Conservation (phyloP, 2,888 invertebrate genomes). For the Lapara coniferarum region DNA sequence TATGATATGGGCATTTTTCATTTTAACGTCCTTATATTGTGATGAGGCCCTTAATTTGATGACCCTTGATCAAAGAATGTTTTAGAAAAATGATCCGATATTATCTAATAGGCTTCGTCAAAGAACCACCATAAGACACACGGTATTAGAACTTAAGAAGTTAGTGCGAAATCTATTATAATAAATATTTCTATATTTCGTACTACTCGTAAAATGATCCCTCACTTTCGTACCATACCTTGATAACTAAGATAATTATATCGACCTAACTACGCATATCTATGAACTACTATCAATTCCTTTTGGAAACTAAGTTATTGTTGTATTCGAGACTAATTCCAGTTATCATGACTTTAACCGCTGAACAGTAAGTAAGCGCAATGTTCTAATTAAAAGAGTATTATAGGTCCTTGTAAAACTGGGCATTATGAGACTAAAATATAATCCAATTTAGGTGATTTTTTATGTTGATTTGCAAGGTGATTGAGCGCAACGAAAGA, state of each 20-base stretch:
- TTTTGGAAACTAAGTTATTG: slow-evolving; percentile 21
- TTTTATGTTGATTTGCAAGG: no score
- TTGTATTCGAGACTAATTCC: slow-evolving; percentile 29
- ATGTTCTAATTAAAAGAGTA: no score
- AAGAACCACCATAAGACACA: background rate
- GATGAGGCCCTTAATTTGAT: no score
- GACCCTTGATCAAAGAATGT: background rate
- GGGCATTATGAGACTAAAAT: no score
- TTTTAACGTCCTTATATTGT: no score
- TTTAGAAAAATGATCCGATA: background rate
- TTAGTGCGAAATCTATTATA: background rate
- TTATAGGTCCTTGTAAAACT: no score
- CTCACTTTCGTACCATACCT: slow-evolving; percentile 33
- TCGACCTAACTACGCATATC: slow-evolving; percentile 28
- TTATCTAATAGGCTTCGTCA: background rate
- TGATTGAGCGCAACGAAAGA: no score
- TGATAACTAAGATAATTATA: slow-evolving; percentile 27
- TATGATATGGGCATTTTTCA: no score
- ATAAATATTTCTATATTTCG: background rate
- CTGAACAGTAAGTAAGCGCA: no score
- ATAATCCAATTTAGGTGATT: no score
- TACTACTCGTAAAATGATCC: slow-evolving; percentile 15
- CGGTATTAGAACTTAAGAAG: background rate
- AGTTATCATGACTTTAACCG: background rate
- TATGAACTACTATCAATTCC: slow-evolving; percentile 30